Evolutionary conservation across 1,140 invertebrate species (phyloP).

Genomic region (Cepaea nemoralis): DNA sequence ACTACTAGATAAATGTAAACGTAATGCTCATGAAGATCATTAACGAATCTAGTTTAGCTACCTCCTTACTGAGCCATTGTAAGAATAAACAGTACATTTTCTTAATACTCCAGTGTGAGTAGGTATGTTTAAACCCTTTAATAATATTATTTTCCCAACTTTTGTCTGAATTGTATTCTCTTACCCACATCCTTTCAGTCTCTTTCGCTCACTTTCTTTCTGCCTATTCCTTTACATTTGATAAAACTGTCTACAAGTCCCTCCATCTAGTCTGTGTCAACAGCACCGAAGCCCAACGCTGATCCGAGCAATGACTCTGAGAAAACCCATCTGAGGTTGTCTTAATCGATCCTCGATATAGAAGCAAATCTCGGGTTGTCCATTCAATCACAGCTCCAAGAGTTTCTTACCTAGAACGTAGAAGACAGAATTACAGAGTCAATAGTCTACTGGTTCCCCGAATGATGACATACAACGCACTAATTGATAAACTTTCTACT

Average conservation of each 20-base stretch:
- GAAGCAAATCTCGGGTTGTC: constrained; percentile 12
- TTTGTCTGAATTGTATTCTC: too few species aligned
- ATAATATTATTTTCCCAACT: too few species aligned
- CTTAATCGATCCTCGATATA: constrained; percentile 35
- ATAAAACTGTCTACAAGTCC: background rate
- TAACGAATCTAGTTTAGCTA: too few species aligned
- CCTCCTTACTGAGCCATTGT: too few species aligned
- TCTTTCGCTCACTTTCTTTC: too few species aligned
- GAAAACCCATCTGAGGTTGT: constrained; percentile 24
- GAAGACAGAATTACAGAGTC: background rate
- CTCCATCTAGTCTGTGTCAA: constrained; percentile 20
- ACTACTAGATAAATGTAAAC: too few species aligned
- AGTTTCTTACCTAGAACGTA: background rate
- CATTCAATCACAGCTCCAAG: background rate
- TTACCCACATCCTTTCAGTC: too few species aligned
- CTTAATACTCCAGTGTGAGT: too few species aligned
- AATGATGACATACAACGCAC: constrained; percentile 17
- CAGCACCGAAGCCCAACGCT: constrained; percentile 16
- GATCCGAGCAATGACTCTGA: constrained; percentile 9
- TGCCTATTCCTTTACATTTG: too few species aligned
- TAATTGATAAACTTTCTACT: constrained; percentile 34
- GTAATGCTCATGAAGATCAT: too few species aligned
- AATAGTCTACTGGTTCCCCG: background rate
- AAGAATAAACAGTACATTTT: too few species aligned
- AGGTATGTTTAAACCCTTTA: too few species aligned